Evolutionary conservation across 2,797 vertebrate species (phyloP).

Genomic region (Cyprinodon diabolis): DNA sequence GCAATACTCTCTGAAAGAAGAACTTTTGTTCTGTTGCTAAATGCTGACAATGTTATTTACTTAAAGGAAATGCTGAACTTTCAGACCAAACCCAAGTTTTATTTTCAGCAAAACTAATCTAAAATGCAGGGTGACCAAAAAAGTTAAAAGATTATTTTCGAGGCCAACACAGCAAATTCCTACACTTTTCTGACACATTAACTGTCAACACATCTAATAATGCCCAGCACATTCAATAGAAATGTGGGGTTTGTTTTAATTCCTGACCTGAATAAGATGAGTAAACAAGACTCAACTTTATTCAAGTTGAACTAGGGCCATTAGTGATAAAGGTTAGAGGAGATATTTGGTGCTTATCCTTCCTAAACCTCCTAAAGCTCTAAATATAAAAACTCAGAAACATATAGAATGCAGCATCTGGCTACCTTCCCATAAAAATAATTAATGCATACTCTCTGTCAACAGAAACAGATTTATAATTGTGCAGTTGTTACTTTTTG

Average conservation of each 20-base stretch:
- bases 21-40: constrained; percentile 24
- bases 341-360: neutral
- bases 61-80: neutral
- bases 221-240: neutral
- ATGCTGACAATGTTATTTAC: constrained; percentile 3
- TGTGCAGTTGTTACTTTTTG: neutral
- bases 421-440: neutral
- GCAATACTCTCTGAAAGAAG: constrained; percentile 29
- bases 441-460: neutral
- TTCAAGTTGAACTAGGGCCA: constrained; percentile 4
- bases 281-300: neutral
- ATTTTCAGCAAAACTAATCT: neutral
- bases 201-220: neutral
- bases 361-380: constrained; percentile 2
- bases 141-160: neutral
- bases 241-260: constrained; percentile 9
- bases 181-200: neutral
- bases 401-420: constrained; percentile 5
- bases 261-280: neutral
- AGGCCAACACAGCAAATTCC: neutral
- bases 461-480: constrained; percentile 25
- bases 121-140: neutral
- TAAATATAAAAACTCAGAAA: constrained; percentile 11
- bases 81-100: neutral
- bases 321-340: constrained; percentile 5